Conservation (phyloP, 2,113 vertebrate genomes). For the Ceyx margarethae region DNA sequence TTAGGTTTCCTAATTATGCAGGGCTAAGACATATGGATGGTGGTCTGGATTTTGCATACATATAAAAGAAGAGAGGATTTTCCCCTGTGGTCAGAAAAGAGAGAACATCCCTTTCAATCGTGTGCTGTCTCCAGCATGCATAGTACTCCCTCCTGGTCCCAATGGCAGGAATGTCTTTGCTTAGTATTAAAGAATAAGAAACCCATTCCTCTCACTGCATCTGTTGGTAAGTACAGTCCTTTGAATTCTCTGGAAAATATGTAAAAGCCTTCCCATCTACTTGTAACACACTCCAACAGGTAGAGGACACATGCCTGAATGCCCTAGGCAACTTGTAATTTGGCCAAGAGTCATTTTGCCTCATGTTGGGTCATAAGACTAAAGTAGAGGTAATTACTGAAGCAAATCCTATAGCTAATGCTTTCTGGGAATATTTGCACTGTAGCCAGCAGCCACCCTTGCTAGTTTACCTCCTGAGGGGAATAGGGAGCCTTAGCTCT, state of each 20-base stretch:
- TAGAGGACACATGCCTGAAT: slow-evolving; percentile 28
- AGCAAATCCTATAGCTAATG: slow-evolving; percentile 46
- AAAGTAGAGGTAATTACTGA: slow-evolving; percentile 46
- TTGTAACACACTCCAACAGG: neutral
- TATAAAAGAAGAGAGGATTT: neutral
- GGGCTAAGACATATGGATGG: neutral
- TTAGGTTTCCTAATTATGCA: slow-evolving; percentile 7
- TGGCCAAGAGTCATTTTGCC: slow-evolving; percentile 32
- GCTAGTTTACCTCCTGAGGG: neutral
- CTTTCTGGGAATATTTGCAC: neutral
- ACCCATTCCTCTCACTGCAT: neutral
- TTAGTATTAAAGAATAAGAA: neutral
- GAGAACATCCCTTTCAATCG: neutral
- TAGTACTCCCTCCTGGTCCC: neutral
- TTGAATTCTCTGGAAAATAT: neutral
- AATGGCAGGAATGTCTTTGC: neutral
- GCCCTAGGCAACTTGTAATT: slow-evolving; percentile 27
- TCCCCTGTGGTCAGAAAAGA: neutral
- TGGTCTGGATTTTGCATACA: neutral
- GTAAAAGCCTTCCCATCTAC: neutral
- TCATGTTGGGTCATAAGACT: slow-evolving; percentile 52
- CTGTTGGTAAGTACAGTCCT: neutral
- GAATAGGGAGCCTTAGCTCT: neutral
- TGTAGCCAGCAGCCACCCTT: neutral
- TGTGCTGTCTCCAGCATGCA: neutral